These are phyloP conservation scores for Rhimphoctona megacephalus DNA, from an alignment of 2,888 invertebrate species.

Conservation along the genomic window DNA sequence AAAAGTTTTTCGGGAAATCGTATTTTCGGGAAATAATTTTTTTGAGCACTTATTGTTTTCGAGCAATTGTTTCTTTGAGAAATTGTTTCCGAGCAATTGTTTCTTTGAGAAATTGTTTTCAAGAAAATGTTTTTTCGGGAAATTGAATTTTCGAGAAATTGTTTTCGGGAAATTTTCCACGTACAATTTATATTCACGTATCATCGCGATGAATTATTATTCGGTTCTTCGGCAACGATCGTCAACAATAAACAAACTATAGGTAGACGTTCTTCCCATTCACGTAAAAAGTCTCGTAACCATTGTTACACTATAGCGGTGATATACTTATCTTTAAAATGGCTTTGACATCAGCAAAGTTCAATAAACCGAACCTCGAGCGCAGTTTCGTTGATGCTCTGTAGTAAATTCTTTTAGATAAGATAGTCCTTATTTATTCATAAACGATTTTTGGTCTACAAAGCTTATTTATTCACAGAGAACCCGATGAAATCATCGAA, in stretches of 20 bases:
- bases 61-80: too few species aligned
- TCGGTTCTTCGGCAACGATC: conserved; percentile 27
- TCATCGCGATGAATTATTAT: conserved; percentile 58
- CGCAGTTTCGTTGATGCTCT: background rate
- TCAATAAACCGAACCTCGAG: background rate
- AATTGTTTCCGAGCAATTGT: too few species aligned
- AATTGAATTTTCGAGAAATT: too few species aligned
- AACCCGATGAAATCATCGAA: background rate
- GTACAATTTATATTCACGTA: conserved; percentile 35
- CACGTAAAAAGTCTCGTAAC: background rate
- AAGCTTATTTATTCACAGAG: background rate
- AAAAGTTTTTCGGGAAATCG: too few species aligned
- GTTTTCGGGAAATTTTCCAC: too few species aligned
- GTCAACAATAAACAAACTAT: conserved; percentile 41
- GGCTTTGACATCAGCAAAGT: background rate
- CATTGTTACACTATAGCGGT: background rate
- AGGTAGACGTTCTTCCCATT: background rate
- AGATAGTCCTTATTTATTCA: background rate
- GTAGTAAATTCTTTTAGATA: background rate
- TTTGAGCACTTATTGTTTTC: too few species aligned
- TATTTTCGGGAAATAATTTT: too few species aligned
- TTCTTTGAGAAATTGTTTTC: too few species aligned
- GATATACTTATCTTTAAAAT: background rate
- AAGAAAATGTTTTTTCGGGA: too few species aligned
- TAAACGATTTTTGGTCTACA: background rate